Evolutionary conservation across 2,888 invertebrate genomes (phyloP), one percentile per base, ranked within the genome.

Genomic region (Serripes groenlandicus): DNA sequence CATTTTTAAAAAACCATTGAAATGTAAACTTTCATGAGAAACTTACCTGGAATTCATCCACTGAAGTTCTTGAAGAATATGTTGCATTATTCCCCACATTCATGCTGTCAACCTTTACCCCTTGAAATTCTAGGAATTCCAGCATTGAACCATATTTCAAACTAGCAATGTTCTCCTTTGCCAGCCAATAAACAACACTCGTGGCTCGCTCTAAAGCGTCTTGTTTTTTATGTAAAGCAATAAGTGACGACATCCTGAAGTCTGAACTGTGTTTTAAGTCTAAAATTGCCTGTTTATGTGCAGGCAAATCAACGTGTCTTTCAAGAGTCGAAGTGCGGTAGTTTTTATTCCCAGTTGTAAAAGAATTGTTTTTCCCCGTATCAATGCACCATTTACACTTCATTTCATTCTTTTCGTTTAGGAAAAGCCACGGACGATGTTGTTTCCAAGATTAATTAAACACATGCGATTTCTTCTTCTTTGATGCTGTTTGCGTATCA

Each of bases 111-210:
- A 32, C 28, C 15, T 64, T 34, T 21, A 64, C 64, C 34, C 64
- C 64, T 3, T 64, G 64, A 64, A 64, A 64, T 11, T 64, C 64
- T 32, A 54, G 71, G 37, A 72, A 56, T 9, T 58, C 30, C 15
- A 72, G 34, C 58, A 58, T 7, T 34, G 34, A 58, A 18, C 35
- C 35, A 54, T 34, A 72, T 49, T 72, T 72, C 30, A 52, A 32
- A 23, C 54, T 72, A 35, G 58, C 54, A 30, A 72, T 35, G 26
- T 72, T 56, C 58, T 72, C 71, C 23, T 56, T 54, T 26, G 58
- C 71, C 71, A 72, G 32, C 71, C 71, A 72, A 58, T 54, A 72
- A 1, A 58, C 71, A 32, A 56, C 56, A 54, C 71, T 72, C 71
- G 58, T 72, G 11, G 56, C 71, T 26, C 64, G 64, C 32, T 64